Evolutionary conservation across 2,113 vertebrate species (phyloP).

Genomic region (Brachypteracias leptosomus): DNA sequence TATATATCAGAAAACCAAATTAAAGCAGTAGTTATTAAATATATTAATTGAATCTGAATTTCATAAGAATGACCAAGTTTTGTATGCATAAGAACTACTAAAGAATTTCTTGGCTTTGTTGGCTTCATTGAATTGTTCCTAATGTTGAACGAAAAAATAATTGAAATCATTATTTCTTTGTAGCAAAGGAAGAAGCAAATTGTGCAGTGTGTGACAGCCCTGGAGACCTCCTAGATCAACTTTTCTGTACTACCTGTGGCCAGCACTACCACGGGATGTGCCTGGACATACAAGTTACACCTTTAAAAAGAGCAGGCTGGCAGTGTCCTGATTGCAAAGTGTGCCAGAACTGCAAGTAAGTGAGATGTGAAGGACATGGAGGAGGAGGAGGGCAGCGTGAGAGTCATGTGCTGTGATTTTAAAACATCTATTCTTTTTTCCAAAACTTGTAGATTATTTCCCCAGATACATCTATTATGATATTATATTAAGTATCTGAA

Average conservation of each 20-base stretch:
- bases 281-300: slow-evolving; percentile 85
- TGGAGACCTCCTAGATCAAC: slow-evolving; percentile 83
- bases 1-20: neutral
- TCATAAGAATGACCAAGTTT: neutral
- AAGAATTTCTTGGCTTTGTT: neutral
- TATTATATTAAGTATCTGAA: neutral
- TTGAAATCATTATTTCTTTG: slow-evolving; percentile 14
- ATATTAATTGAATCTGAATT: neutral
- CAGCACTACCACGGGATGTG: slow-evolving; percentile 93
- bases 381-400: neutral
- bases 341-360: slow-evolving; percentile 98
- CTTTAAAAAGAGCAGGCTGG: slow-evolving; percentile 92
- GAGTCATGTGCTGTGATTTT: neutral
- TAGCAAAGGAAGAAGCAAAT: slow-evolving; percentile 89
- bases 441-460: neutral
- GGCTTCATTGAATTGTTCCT: neutral
- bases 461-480: accelerated
- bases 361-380: neutral
- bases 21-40: neutral
- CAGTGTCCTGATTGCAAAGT: slow-evolving; percentile 94
- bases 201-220: slow-evolving; percentile 86
- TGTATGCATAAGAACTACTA: neutral
- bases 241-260: slow-evolving; percentile 95
- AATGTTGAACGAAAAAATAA: neutral
- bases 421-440: neutral